Base-by-base conservation (phyloP, 1,140 invertebrate genomes). In the Periplaneta americana region DNA sequence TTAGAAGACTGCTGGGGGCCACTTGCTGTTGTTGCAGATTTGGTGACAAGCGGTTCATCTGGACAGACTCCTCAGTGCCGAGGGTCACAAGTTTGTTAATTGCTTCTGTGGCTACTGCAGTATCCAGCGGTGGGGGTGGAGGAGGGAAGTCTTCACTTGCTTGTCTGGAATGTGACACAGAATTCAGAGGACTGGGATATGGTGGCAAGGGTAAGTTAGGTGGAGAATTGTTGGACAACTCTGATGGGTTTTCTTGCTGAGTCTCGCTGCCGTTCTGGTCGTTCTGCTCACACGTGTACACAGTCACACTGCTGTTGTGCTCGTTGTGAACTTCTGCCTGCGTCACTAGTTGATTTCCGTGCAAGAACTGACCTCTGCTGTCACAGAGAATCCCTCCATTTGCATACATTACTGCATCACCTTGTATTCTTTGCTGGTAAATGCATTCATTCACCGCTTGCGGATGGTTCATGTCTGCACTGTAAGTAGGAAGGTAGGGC, bases 71-170 rank as follows among this genome's bases (percentile, higher is more conserved):
- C n/a, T 66, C 48, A 66, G 48, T 28, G 13, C 48, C 15, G 28
- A 66, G 10, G 22, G 22, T 79, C 80, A 84, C 82, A 82, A 28
- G n/a, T 11, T 66, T 66, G 85, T 82, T 84, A 39, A 81, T 74
- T 91, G 86, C 81, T 88, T 81, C 85, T 89, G 83, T 87, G 88
- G 78, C 80, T 85, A 81, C 85, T 86, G 34, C 84, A 83, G 83
- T 34, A 34, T 80, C 78, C 28, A 95, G 89, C 4, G 94, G 93
- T 1, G 95, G 93, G 3, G 96, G 96, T 36, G 96, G 96, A 31
- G 95, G 95, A 39, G 95, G 96, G 84, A 97, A 97, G 84, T 97
- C 96, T 88, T 96, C 95, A 88, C 95, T 96, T 0, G 94, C 91
- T 87, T 97, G 95, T 81, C 95, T 90, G 1, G 95, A 96, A 86